Base-by-base conservation (phyloP, 2,113 vertebrate species). In the Gobio gobio region DNA sequence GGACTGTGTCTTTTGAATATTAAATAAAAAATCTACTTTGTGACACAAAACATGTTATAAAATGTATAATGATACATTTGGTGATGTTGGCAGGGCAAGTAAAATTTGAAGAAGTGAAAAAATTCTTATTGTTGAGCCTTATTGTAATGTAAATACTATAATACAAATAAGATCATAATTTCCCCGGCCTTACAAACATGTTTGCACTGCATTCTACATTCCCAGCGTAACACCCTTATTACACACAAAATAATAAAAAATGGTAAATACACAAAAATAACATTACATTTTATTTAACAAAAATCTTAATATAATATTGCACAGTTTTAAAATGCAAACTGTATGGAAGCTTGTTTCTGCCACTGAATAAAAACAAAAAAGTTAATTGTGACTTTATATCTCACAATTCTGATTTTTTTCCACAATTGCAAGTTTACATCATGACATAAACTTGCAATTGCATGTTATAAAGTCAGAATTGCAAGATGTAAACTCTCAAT, bases 241-340 rank as follows among this genome's bases (percentile, higher is more conserved):
- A 75, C n/a, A 75, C 12, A 29, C 72, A 26, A 29, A 75, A 51
- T 29, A 51, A 51, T 51, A 18, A 29, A 18, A 18, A 26, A 18
- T 24, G 13, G 24, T 26, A 51, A 36, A 51, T 18, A 14, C 10
- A 26, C n/a, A 26, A 26, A 75, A 77, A 58, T n/a, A 49, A 33
- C n/a, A 80, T 29, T 6, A 9, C n/a, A 49, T 61, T 80, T 80
- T 80, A 49, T 66, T 66, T 20, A 14, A 49, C 43, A 45, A 64
- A 9, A 80, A 40, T n/a, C 10, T 59, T 18, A 18, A 61, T 61
- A 43, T 78, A 13, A 40, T 16, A 59, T 40, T 58, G 22, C 20
- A 78, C 8, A 12, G 2, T 58, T 76, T 68, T 20, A 61, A 51
- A 51, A 51, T 51, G 4, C 13, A 5, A 51, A 51, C 49, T 51